These are phyloP conservation scores for Peromyscus nudipes DNA, from an alignment of 2,797 vertebrate species.

Conservation along the genomic window DNA sequence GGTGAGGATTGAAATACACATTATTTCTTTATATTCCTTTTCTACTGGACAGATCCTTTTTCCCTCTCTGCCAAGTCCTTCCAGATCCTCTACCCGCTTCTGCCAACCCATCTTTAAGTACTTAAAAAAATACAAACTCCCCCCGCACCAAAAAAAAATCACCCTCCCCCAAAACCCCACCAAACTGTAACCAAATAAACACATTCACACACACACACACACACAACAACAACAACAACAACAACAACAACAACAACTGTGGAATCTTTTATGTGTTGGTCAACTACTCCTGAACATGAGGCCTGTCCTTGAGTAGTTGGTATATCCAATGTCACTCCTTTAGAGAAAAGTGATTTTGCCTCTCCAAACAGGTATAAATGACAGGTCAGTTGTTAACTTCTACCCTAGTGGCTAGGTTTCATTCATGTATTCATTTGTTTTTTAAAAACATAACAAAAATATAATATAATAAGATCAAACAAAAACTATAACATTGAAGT, in stretches of 20 bases:
- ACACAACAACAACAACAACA: background rate
- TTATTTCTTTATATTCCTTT: background rate
- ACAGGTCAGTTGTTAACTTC: background rate
- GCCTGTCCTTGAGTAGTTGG: background rate
- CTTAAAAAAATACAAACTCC: background rate
- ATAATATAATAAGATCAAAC: background rate
- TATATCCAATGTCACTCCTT: background rate
- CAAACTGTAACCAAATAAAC: background rate
- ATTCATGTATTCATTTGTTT: background rate
- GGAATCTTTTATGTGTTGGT: background rate
- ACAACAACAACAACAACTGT: background rate
- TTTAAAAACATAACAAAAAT: background rate
- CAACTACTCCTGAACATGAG: background rate
- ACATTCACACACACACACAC: background rate
- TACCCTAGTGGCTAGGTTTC: background rate
- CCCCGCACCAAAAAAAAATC: background rate
- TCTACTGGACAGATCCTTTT: background rate
- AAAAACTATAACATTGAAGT: background rate
- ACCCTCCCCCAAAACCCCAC: background rate
- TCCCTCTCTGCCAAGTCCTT: background rate
- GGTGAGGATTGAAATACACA: background rate
- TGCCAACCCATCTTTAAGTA: background rate
- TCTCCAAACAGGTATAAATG: background rate
- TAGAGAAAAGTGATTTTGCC: background rate
- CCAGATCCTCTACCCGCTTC: background rate